Conservation (phyloP, 1,140 invertebrate genomes). For the Centruroides sculpturatus region DNA sequence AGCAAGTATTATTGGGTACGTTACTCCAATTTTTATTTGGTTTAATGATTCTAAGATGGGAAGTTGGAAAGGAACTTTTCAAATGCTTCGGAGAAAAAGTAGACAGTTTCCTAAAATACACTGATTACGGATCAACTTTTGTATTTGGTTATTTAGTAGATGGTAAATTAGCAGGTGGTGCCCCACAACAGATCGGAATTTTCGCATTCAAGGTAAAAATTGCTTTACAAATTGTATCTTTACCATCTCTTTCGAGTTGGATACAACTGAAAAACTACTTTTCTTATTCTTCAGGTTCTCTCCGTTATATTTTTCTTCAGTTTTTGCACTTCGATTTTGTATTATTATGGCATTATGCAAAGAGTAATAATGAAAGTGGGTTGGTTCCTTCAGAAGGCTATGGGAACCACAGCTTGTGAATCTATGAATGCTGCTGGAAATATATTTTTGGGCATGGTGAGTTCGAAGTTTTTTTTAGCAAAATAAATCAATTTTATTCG, state of each 20-base stretch:
- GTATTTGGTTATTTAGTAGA: conserved; percentile 63
- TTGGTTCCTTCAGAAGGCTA: conserved; percentile 48
- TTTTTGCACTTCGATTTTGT: conserved; percentile 70
- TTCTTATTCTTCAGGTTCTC: conserved; percentile 30
- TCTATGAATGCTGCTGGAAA: conserved; percentile 79
- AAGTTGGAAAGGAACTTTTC: conserved; percentile 56
- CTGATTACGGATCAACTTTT: conserved; percentile 61
- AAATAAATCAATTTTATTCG: too few relatives aligned
- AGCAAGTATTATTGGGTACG: conserved; percentile 60
- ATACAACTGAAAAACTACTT: too few relatives aligned
- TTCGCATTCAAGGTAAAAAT: conserved; percentile 64
- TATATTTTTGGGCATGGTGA: conserved; percentile 75
- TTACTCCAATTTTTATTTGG: conserved; percentile 74
- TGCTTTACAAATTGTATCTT: conserved; percentile 12
- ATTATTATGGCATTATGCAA: conserved; percentile 76
- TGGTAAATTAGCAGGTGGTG: conserved; percentile 22
- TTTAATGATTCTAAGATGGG: conserved; percentile 69
- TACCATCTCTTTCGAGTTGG: background rate
- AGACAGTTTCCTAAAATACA: conserved; percentile 60
- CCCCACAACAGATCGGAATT: conserved; percentile 25
- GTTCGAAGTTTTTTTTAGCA: background rate
- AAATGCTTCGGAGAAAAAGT: conserved; percentile 56
- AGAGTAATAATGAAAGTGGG: conserved; percentile 69
- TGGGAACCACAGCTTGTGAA: conserved; percentile 81
- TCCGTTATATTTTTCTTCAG: conserved; percentile 84